A percentile compares a stretch with the other conserved stretches of the same genome.
These are phyloP conservation scores for Sesamia nonagrioides DNA, from an alignment of 1,140 invertebrate genomes.

Conservation along the genomic window DNA sequence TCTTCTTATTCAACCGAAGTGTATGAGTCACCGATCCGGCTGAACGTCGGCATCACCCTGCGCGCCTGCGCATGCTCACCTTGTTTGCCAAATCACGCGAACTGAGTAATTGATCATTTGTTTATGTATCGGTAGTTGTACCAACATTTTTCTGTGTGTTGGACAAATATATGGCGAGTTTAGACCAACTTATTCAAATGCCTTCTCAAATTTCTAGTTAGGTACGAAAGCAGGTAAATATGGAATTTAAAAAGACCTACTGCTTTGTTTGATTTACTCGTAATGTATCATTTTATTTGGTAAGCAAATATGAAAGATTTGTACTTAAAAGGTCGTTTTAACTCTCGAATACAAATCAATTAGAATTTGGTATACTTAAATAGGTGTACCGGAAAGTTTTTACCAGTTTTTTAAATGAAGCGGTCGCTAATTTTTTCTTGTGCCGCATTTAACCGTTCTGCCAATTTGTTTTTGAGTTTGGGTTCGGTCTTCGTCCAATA, in stretches of 20 bases:
- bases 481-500: no score
- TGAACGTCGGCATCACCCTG: constrained; percentile 18
- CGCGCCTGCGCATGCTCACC: constrained; percentile 38
- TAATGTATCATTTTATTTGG: no score
- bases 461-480: no score
- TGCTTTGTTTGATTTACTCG: not conserved
- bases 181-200: not conserved
- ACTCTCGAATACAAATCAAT: no score
- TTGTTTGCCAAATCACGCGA: constrained; percentile 62
- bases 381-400: no score
- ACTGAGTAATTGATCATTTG: constrained; percentile 59
- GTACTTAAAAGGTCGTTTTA: no score
- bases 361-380: no score
- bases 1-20: constrained; percentile 22
- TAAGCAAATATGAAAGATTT: no score
- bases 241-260: not conserved
- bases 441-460: no score
- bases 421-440: no score
- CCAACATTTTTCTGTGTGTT: constrained; percentile 19
- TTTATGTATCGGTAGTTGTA: constrained; percentile 41
- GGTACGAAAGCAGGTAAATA: not conserved
- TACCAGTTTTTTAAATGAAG: no score
- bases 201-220: not conserved
- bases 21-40: constrained; percentile 31
- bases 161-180: not conserved